Evolutionary conservation across 64 coral and sea anemone species (phyloP).

Genomic region (Astreopora myriophthalma): DNA sequence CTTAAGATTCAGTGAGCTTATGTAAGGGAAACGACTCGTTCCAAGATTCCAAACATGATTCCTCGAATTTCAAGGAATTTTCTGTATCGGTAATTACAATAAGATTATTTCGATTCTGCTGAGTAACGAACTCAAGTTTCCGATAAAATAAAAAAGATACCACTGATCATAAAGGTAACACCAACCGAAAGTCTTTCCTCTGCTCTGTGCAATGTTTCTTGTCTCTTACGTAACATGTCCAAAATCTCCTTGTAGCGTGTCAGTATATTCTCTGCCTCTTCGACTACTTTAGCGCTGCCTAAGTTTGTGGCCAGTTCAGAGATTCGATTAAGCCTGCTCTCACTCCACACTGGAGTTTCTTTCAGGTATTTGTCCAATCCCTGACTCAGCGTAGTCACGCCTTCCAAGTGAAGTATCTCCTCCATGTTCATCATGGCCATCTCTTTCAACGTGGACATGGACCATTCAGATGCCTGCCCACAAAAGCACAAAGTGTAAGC

Average conservation of each 20-base stretch:
- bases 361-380: conserved; percentile 75
- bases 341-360: conserved; percentile 77
- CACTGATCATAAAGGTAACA: background rate
- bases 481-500: background rate
- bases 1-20: background rate
- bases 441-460: conserved; percentile 81
- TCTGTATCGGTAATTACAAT: background rate
- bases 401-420: conserved; percentile 79
- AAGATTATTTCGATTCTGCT: too few relatives aligned
- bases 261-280: conserved; percentile 79
- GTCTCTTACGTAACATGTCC: conserved; percentile 93
- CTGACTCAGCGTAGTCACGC: conserved; percentile 70
- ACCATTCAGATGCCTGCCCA: conserved; percentile 81
- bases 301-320: conserved; percentile 87
- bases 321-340: conserved; percentile 80
- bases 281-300: conserved; percentile 56
- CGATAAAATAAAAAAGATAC: too few relatives aligned
- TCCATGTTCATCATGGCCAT: conserved; percentile 99
- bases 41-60: background rate
- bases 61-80: background rate
- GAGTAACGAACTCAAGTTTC: too few relatives aligned
- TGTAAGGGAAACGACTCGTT: too few relatives aligned
- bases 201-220: conserved; percentile 81
- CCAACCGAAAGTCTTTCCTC: conserved; percentile 86
- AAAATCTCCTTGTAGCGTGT: conserved; percentile 90